Evolutionary conservation across 2,888 invertebrate species (phyloP), one percentile per base, ranked within the genome.

Genomic region (Ernsta delagoae): DNA sequence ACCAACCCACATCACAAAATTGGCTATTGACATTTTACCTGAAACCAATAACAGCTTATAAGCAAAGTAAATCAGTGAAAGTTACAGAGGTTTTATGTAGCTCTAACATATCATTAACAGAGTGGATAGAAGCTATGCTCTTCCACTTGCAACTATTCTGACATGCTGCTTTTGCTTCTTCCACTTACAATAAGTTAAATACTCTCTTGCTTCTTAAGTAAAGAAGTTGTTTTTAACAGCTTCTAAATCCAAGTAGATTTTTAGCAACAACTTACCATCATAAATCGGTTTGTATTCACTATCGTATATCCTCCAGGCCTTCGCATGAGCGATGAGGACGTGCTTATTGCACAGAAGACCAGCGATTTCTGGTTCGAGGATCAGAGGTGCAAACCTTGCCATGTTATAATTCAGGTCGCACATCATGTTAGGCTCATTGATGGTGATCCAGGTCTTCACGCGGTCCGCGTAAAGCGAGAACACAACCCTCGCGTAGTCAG

Each of bases 381-480:
- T 65, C 16, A 34, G 0, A 0, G 64, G 64, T 5, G 64, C 24
- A 36, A 57, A 65, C 86, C 80, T 0, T 91, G 94, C 5, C 92
- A 80, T 0, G 3, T 65, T 65, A 45, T 65, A 65, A n/a, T 8
- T 65, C 1, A 41, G 94, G 8, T 86, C 84, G 70, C 94, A 93
- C 5, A 90, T 75, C 3, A 85, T 70, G 41, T 83, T 79, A 0
- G 96, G 96, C 77, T 97, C 97, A 80, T 97, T 97, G 67, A 97
- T 92, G 0, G 97, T 97, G 0, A 96, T 90, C 96, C 96, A 97
- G 59, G 90, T 84, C 81, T 93, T 94, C 2, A 96, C 95, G 24
- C 95, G 92, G 75, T 95, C 94, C 0, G 94, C 96, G 73, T 90
- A 95, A 71, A 94, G 88, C 4, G 88, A 85, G 78, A n/a, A 59